Evolutionary conservation across 2,113 vertebrate genomes (phyloP).

Genomic region (Muntiacus reevesi): DNA sequence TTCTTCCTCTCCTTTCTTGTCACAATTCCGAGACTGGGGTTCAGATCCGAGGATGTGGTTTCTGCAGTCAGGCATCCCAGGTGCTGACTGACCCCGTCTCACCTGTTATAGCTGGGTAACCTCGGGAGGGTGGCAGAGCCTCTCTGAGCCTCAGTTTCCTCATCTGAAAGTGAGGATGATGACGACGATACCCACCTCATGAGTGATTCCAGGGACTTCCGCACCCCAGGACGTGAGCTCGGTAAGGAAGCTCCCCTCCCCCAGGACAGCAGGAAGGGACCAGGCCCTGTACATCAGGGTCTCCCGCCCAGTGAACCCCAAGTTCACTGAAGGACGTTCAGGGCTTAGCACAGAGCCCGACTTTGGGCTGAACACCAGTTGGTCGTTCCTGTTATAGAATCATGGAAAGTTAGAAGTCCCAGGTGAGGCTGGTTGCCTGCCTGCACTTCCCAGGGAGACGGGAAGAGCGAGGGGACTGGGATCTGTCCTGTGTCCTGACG

Average conservation of each 20-base stretch:
- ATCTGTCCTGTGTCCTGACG: background rate
- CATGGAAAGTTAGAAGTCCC: background rate
- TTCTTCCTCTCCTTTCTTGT: background rate
- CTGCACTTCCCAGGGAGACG: background rate
- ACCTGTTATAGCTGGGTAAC: background rate
- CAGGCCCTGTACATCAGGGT: background rate
- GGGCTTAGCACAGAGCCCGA: background rate
- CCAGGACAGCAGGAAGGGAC: background rate
- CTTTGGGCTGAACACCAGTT: background rate
- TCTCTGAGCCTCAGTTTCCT: background rate
- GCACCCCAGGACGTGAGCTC: background rate
- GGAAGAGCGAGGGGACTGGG: accelerated
- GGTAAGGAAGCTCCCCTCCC: background rate
- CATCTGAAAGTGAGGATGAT: background rate
- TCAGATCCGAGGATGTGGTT: background rate
- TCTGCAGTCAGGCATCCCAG: background rate
- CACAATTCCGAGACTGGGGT: background rate
- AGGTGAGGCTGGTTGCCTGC: background rate
- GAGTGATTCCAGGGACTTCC: accelerated
- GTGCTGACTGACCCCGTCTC: background rate
- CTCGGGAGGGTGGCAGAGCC: background rate
- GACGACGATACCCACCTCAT: background rate
- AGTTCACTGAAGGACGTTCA: accelerated
- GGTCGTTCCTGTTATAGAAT: background rate
- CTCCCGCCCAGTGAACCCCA: background rate